Evolutionary conservation across 2,888 invertebrate species (phyloP).

Genomic region (Lobophora halterata): DNA sequence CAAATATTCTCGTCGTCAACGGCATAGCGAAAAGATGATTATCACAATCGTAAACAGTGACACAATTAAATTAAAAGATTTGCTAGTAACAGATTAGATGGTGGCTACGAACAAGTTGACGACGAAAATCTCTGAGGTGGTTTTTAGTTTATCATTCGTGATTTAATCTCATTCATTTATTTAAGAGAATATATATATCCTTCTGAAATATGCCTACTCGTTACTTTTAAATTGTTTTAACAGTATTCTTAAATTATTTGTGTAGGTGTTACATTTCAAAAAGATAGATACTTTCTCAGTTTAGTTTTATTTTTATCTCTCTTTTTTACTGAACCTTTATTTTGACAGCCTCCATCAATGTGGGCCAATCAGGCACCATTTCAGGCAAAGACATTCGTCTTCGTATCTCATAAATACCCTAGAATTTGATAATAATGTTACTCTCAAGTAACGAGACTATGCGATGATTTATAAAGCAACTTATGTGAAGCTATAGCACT

Average conservation of each 20-base stretch:
- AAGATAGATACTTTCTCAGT: constrained; percentile 44
- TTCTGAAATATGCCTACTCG: constrained; percentile 43
- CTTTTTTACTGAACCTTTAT: constrained; percentile 84
- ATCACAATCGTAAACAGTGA: constrained; percentile 3
- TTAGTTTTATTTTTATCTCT: constrained; percentile 56
- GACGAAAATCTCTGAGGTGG: constrained; percentile 48
- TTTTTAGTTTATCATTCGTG: constrained; percentile 59
- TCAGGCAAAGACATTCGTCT: constrained; percentile 85
- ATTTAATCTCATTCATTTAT: constrained; percentile 62
- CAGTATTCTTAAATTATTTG: background rate
- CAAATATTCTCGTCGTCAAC: constrained; percentile 42
- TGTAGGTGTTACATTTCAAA: constrained; percentile 43
- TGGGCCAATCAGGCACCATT: constrained; percentile 90
- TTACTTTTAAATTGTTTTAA: background rate
- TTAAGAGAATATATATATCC: constrained; percentile 57
- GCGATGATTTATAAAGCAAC: constrained; percentile 33
- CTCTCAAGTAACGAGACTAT: constrained; percentile 39
- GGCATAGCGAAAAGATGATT: constrained; percentile 2
- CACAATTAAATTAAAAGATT: background rate
- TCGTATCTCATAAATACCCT: constrained; percentile 85
- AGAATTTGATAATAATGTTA: constrained; percentile 75
- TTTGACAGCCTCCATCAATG: constrained; percentile 83
- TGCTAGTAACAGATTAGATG: too few relatives aligned
- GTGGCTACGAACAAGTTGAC: constrained; percentile 32
- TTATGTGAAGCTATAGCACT: too few relatives aligned